These are phyloP conservation scores for Capitella teleta DNA, from an alignment of 1,140 invertebrate species.

Conservation along the genomic window DNA sequence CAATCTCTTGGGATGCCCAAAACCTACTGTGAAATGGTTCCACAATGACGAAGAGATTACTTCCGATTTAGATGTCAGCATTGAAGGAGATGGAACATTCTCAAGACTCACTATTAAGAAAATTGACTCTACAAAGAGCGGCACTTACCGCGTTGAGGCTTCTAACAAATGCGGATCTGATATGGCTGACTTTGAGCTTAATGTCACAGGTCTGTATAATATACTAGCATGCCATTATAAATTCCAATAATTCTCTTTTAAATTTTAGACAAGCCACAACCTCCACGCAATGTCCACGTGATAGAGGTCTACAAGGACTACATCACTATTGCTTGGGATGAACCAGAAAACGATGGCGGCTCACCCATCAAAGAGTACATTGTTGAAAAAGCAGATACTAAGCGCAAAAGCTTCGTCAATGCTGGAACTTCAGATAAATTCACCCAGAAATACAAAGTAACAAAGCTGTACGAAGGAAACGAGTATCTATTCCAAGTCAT, in stretches of 20 bases:
- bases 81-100: conserved; percentile 6
- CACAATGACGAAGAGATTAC: conserved; percentile 49
- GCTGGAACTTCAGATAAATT: conserved; percentile 19
- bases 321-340: conserved; percentile 57
- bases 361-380: conserved; percentile 36
- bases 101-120: conserved; percentile 55
- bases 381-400: conserved; percentile 32
- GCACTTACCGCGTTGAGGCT: conserved; percentile 65
- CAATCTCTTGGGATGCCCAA: conserved; percentile 69
- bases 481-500: conserved; percentile 92
- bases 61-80: background rate
- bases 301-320: conserved; percentile 54
- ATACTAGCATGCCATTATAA: conserved; percentile 12
- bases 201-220: conserved; percentile 19
- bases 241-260: conserved; percentile 1
- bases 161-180: conserved; percentile 74
- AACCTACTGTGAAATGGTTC: conserved; percentile 71
- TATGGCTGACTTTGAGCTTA: conserved; percentile 18
- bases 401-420: conserved; percentile 20
- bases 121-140: conserved; percentile 67
- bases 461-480: conserved; percentile 78
- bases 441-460: conserved; percentile 59
- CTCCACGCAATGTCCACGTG: conserved; percentile 44
- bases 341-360: conserved; percentile 35
- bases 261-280: conserved; percentile 42